Conservation (phyloP, 2,113 vertebrate species). For the Dissostichus mawsoni region DNA sequence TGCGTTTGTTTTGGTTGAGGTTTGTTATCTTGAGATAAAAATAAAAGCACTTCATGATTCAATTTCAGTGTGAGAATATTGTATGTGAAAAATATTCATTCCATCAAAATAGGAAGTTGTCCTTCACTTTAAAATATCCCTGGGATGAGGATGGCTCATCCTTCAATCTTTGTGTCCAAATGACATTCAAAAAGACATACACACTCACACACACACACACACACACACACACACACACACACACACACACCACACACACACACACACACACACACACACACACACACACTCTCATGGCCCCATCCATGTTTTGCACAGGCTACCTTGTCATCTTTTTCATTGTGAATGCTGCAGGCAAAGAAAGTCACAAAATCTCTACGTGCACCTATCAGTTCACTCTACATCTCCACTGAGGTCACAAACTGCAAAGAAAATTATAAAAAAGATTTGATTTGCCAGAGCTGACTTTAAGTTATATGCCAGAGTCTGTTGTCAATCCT, state of each 20-base stretch:
- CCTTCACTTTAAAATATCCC: slow-evolving; percentile 18
- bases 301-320: slow-evolving; percentile 54
- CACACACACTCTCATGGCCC: slow-evolving; percentile 19
- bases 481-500: neutral
- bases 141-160: neutral
- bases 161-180: neutral
- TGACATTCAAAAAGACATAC: neutral
- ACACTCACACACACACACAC: neutral
- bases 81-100: neutral
- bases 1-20: neutral
- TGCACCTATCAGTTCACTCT: slow-evolving; percentile 39
- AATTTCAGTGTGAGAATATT: slow-evolving; percentile 11
- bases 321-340: slow-evolving; percentile 61
- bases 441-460: slow-evolving; percentile 18
- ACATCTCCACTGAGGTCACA: slow-evolving; percentile 44
- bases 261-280: slow-evolving; percentile 19
- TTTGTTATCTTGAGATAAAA: neutral
- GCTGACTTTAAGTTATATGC: slow-evolving; percentile 16
- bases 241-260: slow-evolving; percentile 17
- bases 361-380: slow-evolving; percentile 61
- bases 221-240: slow-evolving; percentile 22
- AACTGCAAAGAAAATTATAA: slow-evolving; percentile 19
- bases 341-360: slow-evolving; percentile 48
- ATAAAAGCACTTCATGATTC: slow-evolving; percentile 16
- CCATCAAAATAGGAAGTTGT: slow-evolving; percentile 10